Evolutionary conservation across 2,888 invertebrate species (phyloP).

Genomic region (Drosophila yooni): DNA sequence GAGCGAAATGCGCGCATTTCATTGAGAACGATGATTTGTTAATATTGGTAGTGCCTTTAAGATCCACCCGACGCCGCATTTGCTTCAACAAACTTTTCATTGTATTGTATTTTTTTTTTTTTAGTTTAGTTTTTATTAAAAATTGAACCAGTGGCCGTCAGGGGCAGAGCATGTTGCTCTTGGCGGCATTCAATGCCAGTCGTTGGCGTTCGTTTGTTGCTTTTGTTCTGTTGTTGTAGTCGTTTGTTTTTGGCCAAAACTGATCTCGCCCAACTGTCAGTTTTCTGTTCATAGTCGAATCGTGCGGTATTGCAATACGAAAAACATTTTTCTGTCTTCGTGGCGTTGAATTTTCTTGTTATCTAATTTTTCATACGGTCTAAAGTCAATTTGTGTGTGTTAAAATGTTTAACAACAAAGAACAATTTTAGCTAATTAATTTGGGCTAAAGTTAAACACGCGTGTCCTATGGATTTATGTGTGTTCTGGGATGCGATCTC

Average conservation of each 20-base stretch:
- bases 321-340: conserved; percentile 22
- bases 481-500: conserved; percentile 5
- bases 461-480: conserved; percentile 11
- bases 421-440: conserved; percentile 32
- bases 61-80: conserved; percentile 57
- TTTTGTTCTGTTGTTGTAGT: conserved; percentile 67
- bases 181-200: conserved; percentile 79
- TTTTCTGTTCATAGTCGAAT: conserved; percentile 74
- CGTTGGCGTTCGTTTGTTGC: conserved; percentile 59
- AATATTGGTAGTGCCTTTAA: conserved; percentile 59
- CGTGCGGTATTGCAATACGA: conserved; percentile 72
- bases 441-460: conserved; percentile 16
- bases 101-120: conserved; percentile 24
- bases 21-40: conserved; percentile 80
- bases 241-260: conserved; percentile 78
- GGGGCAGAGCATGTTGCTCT: conserved; percentile 75
- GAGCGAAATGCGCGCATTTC: conserved; percentile 60
- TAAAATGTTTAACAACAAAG: conserved; percentile 35
- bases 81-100: conserved; percentile 64
- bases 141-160: conserved; percentile 61
- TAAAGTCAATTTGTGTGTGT: conserved; percentile 9
- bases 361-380: conserved; percentile 66
- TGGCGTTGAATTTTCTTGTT: conserved; percentile 57
- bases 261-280: conserved; percentile 83
- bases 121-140: conserved; percentile 69